These are phyloP conservation scores for Drosophila arawakana DNA, from an alignment of 1,140 invertebrate genomes.

Conservation along the genomic window DNA sequence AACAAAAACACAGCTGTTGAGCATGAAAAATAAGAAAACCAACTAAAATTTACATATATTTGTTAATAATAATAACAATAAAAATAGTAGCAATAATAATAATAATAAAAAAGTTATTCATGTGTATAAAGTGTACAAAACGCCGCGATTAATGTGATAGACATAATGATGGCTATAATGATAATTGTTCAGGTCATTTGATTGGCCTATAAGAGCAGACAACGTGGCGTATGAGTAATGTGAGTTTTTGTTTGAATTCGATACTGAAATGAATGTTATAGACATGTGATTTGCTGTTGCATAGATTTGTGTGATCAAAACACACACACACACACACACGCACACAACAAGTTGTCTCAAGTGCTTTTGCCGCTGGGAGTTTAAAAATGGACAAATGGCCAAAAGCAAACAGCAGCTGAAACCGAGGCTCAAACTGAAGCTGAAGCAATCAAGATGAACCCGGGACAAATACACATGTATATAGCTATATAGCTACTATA, in stretches of 20 bases:
- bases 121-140: slow-evolving; percentile 5
- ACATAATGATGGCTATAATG: slow-evolving; percentile 14
- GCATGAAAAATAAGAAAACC: neutral
- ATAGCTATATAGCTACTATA: slow-evolving; percentile 10
- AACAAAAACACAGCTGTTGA: slow-evolving; percentile 21
- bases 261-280: neutral
- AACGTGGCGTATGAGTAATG: slow-evolving; percentile 49
- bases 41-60: slow-evolving; percentile 7
- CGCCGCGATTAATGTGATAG: slow-evolving; percentile 32
- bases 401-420: slow-evolving; percentile 5
- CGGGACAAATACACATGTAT: slow-evolving; percentile 17
- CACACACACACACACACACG: neutral
- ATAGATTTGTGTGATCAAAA: slow-evolving; percentile 26
- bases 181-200: slow-evolving; percentile 17
- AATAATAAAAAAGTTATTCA: slow-evolving; percentile 4
- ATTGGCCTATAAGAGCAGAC: neutral
- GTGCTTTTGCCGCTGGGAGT: neutral
- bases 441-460: slow-evolving; percentile 72
- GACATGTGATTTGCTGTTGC: slow-evolving; percentile 21
- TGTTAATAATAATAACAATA: slow-evolving; percentile 7
- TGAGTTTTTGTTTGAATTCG: neutral
- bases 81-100: slow-evolving; percentile 13
- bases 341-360: neutral
- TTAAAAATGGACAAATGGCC: neutral
- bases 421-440: slow-evolving; percentile 46